Percentiles rank a stretch among this genome's conserved stretches.
These are phyloP conservation scores for Rhizoglyphus robini DNA, from an alignment of 1,140 invertebrate species.

Conservation along the genomic window DNA sequence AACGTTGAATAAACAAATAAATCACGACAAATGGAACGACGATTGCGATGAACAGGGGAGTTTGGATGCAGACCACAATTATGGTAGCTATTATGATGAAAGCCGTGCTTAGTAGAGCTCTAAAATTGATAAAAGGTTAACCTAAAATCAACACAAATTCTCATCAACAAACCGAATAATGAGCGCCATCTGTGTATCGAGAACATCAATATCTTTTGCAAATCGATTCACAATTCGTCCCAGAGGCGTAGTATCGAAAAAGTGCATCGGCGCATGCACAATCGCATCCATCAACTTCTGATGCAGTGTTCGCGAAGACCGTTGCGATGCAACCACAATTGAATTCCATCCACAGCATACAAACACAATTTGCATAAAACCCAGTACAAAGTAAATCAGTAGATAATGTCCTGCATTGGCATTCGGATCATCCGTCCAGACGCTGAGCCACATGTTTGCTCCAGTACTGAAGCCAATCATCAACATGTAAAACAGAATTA, in stretches of 20 bases:
- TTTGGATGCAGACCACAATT: too few species aligned
- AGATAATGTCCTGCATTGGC: too few species aligned
- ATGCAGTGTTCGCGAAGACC: slow-evolving; percentile 26
- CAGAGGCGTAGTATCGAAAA: slow-evolving; percentile 37
- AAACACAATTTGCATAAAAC: not conserved
- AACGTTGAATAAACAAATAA: slow-evolving; percentile 43
- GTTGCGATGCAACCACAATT: too few species aligned
- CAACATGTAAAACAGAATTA: slow-evolving; percentile 25
- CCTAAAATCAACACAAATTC: too few species aligned
- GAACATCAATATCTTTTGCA: slow-evolving; percentile 37
- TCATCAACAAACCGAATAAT: slow-evolving; percentile 31
- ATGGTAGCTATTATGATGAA: too few species aligned
- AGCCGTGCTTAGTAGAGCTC: too few species aligned
- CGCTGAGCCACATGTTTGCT: slow-evolving; percentile 26
- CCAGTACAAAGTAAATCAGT: not conserved
- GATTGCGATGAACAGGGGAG: slow-evolving; percentile 59
- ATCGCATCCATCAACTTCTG: slow-evolving; percentile 29
- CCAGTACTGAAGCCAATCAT: slow-evolving; percentile 14
- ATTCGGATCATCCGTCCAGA: slow-evolving; percentile 23
- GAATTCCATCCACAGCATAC: slow-evolving; percentile 26
- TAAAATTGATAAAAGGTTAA: too few species aligned
- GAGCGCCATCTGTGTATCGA: slow-evolving; percentile 37
- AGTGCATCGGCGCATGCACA: slow-evolving; percentile 33
- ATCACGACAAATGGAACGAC: slow-evolving; percentile 68
- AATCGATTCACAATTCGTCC: slow-evolving; percentile 39